A percentile compares a stretch with the other conserved stretches of the same genome.
Evolutionary conservation across 1,140 invertebrate genomes (phyloP).

Genomic region (Euwallacea fornicatus): DNA sequence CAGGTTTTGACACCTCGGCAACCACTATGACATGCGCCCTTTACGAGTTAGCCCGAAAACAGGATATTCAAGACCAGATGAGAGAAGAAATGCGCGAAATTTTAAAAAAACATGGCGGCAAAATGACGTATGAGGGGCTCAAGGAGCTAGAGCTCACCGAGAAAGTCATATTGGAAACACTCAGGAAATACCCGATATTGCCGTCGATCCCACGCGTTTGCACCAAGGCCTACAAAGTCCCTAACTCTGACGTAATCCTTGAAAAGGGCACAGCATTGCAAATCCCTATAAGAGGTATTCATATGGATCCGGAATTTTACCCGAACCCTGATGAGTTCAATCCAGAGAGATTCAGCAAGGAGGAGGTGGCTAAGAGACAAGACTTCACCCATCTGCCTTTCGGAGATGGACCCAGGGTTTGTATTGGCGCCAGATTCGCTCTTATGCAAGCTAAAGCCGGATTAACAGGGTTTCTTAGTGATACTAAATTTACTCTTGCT

Average conservation of each 20-base stretch:
- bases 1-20: slow-evolving; percentile 59
- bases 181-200: slow-evolving; percentile 62
- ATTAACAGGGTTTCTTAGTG: neutral
- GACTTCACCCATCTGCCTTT: slow-evolving; percentile 62
- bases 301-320: slow-evolving; percentile 58
- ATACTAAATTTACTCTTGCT: neutral
- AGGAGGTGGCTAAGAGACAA: slow-evolving; percentile 49
- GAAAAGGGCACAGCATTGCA: slow-evolving; percentile 53
- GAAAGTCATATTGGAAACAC: slow-evolving; percentile 54
- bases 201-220: slow-evolving; percentile 27
- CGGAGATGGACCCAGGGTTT: slow-evolving; percentile 66
- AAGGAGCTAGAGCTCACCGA: neutral
- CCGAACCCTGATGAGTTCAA: slow-evolving; percentile 65
- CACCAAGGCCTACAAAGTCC: slow-evolving; percentile 33
- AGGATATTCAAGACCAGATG: slow-evolving; percentile 55
- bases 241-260: slow-evolving; percentile 52
- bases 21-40: slow-evolving; percentile 55
- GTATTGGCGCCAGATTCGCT: slow-evolving; percentile 55
- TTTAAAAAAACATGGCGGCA: neutral
- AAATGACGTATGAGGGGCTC: neutral
- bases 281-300: slow-evolving; percentile 54
- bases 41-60: slow-evolving; percentile 56
- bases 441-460: neutral
- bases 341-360: slow-evolving; percentile 65
- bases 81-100: slow-evolving; percentile 50